Conservation (phyloP, 2,888 invertebrate genomes). For the Mythimna loreyi region DNA sequence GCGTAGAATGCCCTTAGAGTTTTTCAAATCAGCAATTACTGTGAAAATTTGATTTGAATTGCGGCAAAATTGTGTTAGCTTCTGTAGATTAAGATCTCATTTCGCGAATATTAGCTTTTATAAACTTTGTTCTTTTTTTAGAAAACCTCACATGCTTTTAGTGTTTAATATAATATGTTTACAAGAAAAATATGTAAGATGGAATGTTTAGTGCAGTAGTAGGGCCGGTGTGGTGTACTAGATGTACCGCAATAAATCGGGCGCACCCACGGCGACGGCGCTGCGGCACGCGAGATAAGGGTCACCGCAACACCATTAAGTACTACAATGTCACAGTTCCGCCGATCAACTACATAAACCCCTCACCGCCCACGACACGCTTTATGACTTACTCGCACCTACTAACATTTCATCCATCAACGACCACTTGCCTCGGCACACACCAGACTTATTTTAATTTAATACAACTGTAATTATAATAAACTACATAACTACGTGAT, state of each 20-base stretch:
- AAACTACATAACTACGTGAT: conserved; percentile 87
- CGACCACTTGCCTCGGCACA: conserved; percentile 29
- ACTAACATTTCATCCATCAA: conserved; percentile 64
- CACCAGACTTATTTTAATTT: conserved; percentile 63
- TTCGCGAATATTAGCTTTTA: conserved; percentile 20
- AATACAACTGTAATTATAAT: conserved; percentile 73
- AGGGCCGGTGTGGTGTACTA: conserved; percentile 74
- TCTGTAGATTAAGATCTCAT: conserved; percentile 35
- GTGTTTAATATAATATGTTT: not conserved
- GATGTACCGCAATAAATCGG: conserved; percentile 84
- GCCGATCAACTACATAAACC: conserved; percentile 75
- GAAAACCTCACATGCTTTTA: not conserved
- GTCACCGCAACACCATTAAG: conserved; percentile 84
- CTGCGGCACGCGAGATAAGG: conserved; percentile 84
- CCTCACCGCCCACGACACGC: conserved; percentile 69
- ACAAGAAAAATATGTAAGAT: conserved; percentile 25
- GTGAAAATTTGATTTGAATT: conserved; percentile 58
- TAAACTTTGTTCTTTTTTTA: conserved; percentile 14
- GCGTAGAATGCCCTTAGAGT: conserved; percentile 69
- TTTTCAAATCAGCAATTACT: conserved; percentile 72
- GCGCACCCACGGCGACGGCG: conserved; percentile 78
- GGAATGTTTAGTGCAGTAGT: conserved; percentile 72
- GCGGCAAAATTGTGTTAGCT: conserved; percentile 46
- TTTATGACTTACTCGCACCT: conserved; percentile 76
- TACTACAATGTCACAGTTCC: conserved; percentile 81